Evolutionary conservation across 2,113 vertebrate species (phyloP), one percentile per base, ranked within the genome.

Genomic region (Guaruba guarouba): DNA sequence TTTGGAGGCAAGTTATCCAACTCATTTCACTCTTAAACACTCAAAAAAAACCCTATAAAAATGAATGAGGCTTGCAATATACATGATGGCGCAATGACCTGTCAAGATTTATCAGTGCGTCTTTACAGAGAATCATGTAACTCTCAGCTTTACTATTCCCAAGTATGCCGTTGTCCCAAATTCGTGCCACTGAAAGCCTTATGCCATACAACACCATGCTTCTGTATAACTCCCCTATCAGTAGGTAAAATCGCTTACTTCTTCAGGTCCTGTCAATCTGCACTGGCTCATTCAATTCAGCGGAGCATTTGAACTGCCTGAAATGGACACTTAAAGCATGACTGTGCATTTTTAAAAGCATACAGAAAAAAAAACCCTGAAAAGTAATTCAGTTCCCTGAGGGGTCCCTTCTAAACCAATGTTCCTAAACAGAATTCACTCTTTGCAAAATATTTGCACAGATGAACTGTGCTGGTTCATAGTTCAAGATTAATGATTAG

Each of bases 351-450:
- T 93, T 86, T 9, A 68, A 75, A 73, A 17, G 27, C 24, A 62
- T 25, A 61, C 17, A 39, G 86, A 78, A 79, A 64, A 33, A 29
- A 0, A 0, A 0, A 0, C 5, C 16, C 20, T 59, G 29, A 15
- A 62, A 80, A 81, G 67, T 57, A 90, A 86, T 80, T 90, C 35
- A 37, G 9, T 55, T 93, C 46, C 41, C 43, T 0, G 0, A 88
- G 43, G 61, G 29, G 20, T 81, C 12, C 46, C 33, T 86, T 82
- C 43, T 71, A 71, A 33, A 88, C 12, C 31, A 64, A 9, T 43
- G 43, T 71, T 93, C 17, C 61, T 91, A 92, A 92, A 59, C 12
- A 71, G n/a, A 90, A 86, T 86, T 63, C 41, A 49, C 77, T 92
- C 73, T 90, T 88, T 88, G 29, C 31, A 63, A 88, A 91, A 88